Percentiles rank a stretch among this genome's conserved stretches.
Conservation (phyloP, 2,888 invertebrate species). For the Mallateleia sp. region DNA sequence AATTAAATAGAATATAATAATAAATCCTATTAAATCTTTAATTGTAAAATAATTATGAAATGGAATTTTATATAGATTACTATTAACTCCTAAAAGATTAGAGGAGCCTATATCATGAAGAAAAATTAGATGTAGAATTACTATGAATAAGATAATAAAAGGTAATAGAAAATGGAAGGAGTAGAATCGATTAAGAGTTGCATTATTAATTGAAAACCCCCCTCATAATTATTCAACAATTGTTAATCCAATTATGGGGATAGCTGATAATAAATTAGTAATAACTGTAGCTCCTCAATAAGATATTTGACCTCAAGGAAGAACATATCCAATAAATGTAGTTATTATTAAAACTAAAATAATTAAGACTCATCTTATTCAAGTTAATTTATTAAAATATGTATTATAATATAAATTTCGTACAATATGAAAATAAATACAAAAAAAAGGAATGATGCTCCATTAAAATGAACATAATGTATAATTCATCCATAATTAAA, state of each 20-base stretch:
- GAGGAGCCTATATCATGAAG: constrained; percentile 93
- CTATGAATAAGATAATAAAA: constrained; percentile 92
- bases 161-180: constrained; percentile 94
- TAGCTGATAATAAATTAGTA: constrained; percentile 93
- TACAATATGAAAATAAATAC: constrained; percentile 92
- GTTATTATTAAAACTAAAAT: constrained; percentile 93
- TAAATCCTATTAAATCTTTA: constrained; percentile 92
- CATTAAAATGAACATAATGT: constrained; percentile 93
- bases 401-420: constrained; percentile 91
- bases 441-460: constrained; percentile 94
- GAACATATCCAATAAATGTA: constrained; percentile 94
- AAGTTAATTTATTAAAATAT: constrained; percentile 91
- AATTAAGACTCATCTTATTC: constrained; percentile 92
- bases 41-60: constrained; percentile 92
- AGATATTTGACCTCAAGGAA: constrained; percentile 95
- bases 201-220: constrained; percentile 93
- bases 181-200: constrained; percentile 94
- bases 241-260: too few species aligned
- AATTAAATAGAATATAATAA: constrained; percentile 90
- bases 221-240: constrained; percentile 93
- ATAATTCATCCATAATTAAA: constrained; percentile 93
- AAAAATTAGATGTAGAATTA: constrained; percentile 92
- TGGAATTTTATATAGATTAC: constrained; percentile 92
- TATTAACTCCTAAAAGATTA: constrained; percentile 92
- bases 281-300: constrained; percentile 96